Evolutionary conservation across 2,113 vertebrate species (phyloP).

Genomic region (Nannospalax galili): DNA sequence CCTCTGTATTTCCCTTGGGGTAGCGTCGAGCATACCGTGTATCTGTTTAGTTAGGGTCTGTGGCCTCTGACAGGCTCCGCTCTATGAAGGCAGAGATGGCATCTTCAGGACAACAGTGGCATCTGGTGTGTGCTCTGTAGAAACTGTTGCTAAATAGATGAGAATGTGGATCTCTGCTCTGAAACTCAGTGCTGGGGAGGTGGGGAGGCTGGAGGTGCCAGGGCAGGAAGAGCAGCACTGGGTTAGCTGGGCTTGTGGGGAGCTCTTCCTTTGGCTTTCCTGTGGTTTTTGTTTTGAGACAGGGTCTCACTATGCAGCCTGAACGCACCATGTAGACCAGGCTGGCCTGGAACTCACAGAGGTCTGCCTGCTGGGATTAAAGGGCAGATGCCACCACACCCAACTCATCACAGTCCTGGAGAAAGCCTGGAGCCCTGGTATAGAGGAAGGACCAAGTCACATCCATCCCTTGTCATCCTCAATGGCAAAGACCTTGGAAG

Average conservation of each 20-base stretch:
- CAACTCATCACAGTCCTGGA: not conserved
- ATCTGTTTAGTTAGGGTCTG: not conserved
- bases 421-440: not conserved
- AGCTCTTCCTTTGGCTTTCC: too few relatives aligned
- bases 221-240: too few relatives aligned
- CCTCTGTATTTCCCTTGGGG: not conserved
- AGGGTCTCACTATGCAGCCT: too few relatives aligned
- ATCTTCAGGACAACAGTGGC: too few relatives aligned
- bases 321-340: too few relatives aligned
- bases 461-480: not conserved
- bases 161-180: not conserved
- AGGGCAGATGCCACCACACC: too few relatives aligned
- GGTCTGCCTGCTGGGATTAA: too few relatives aligned
- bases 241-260: too few relatives aligned
- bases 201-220: not conserved
- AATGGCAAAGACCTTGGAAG: not conserved
- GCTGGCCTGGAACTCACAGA: too few relatives aligned
- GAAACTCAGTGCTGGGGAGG: not conserved
- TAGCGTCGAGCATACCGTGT: not conserved
- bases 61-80: not conserved
- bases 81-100: not conserved
- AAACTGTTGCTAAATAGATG: not conserved
- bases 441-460: not conserved
- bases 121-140: not conserved
- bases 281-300: too few relatives aligned